Conservation (phyloP, 2,888 invertebrate species). For the Microdon myrmicae region DNA sequence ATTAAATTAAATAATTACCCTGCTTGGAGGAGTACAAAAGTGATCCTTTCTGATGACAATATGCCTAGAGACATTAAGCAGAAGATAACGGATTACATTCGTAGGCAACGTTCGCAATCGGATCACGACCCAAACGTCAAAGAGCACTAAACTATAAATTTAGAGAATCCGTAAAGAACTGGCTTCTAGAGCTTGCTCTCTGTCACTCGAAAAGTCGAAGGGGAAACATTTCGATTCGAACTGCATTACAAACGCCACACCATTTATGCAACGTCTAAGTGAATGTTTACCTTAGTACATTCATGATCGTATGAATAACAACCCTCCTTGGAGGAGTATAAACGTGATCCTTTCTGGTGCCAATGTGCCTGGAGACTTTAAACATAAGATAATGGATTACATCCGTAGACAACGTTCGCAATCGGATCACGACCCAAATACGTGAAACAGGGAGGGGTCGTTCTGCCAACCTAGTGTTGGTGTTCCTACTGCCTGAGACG, state of each 20-base stretch:
- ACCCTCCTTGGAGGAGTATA: conserved; percentile 94
- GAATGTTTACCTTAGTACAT: conserved; percentile 73
- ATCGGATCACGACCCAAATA: conserved; percentile 97
- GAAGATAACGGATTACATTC: no score
- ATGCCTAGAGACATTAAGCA: no score
- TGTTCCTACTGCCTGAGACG: no score
- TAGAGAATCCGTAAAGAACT: conserved; percentile 81
- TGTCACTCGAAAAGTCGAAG: conserved; percentile 89
- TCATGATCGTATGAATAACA: conserved; percentile 76
- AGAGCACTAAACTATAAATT: no score
- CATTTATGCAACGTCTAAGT: conserved; percentile 93
- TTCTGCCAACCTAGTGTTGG: no score
- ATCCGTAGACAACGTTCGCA: conserved; percentile 95
- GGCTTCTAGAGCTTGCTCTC: conserved; percentile 75
- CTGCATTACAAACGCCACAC: conserved; percentile 99
- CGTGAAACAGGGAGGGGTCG: no score
- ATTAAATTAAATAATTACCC: no score
- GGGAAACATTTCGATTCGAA: conserved; percentile 98
- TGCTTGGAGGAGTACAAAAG: no score
- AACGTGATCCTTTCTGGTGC: conserved; percentile 98
- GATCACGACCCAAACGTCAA: no score
- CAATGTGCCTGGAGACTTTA: conserved; percentile 97
- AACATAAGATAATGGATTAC: conserved; percentile 99
- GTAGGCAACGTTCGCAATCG: no score
- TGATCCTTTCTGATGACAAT: no score